Conservation (phyloP, 64 coral and sea anemone species). For the Orbicella faveolata region DNA sequence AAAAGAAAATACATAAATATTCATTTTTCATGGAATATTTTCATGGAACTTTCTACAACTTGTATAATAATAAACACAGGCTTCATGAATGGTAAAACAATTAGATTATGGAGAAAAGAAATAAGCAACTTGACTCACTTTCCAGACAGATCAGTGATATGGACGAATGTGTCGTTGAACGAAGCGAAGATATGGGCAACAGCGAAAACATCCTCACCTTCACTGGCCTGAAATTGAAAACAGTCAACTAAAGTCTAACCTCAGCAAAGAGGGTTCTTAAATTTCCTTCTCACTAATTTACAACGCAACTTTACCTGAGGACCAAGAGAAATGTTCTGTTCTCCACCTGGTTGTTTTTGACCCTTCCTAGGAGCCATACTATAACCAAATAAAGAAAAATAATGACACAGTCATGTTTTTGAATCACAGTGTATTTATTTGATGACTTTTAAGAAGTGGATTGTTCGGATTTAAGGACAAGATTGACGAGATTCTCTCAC, state of each 20-base stretch:
- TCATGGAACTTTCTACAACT: too few relatives aligned
- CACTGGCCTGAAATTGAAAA: slow-evolving; percentile 67
- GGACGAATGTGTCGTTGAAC: slow-evolving; percentile 98
- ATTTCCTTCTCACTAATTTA: not conserved
- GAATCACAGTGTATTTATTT: slow-evolving; percentile 24
- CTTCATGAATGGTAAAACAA: too few relatives aligned
- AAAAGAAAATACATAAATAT: too few relatives aligned
- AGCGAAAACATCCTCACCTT: slow-evolving; percentile 96
- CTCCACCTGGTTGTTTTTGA: slow-evolving; percentile 72
- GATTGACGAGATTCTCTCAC: slow-evolving; percentile 31
- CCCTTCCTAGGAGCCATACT: slow-evolving; percentile 99
- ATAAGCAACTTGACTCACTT: slow-evolving; percentile 63
- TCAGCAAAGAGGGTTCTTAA: not conserved
- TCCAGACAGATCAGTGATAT: slow-evolving; percentile 97
- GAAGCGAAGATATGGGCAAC: slow-evolving; percentile 99
- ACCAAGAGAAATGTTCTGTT: slow-evolving; percentile 92
- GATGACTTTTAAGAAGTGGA: not conserved
- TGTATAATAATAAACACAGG: too few relatives aligned
- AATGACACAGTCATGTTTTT: not conserved
- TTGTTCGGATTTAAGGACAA: not conserved
- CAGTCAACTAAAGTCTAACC: not conserved
- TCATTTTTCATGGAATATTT: too few relatives aligned
- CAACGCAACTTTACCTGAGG: slow-evolving; percentile 68
- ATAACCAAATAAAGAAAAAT: slow-evolving; percentile 45
- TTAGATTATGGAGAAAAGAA: not conserved